Conservation (phyloP, 2,113 vertebrate genomes). For the Sander vitreus region DNA sequence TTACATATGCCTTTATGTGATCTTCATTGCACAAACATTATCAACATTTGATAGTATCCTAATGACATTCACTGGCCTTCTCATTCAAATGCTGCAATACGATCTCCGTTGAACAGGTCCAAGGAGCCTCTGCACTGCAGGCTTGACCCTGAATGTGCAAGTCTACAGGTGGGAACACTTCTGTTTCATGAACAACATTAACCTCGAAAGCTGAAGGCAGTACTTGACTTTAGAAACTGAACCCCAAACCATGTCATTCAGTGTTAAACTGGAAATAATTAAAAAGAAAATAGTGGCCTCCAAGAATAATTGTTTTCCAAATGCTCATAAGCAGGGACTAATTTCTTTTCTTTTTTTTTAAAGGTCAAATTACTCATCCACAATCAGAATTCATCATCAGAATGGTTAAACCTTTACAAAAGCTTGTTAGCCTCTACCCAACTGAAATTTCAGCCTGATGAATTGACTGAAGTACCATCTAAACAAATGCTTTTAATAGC, state of each 20-base stretch:
- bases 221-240: neutral
- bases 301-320: neutral
- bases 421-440: neutral
- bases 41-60: neutral
- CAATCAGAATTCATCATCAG: neutral
- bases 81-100: constrained; percentile 29
- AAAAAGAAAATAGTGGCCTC: neutral
- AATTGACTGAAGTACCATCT: neutral
- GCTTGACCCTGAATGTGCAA: neutral
- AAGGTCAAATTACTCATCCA: neutral
- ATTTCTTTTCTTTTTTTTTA: neutral
- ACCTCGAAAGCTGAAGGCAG: neutral
- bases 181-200: neutral
- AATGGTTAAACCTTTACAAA: neutral
- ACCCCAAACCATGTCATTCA: neutral
- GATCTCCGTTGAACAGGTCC: neutral
- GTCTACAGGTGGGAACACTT: neutral
- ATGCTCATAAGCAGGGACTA: constrained; percentile 1
- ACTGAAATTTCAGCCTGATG: neutral
- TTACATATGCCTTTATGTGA: too few species aligned
- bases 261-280: neutral
- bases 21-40: neutral
- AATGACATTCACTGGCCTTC: constrained; percentile 19
- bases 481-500: neutral
- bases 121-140: neutral